These are phyloP conservation scores for Tachuris rubrigastra DNA, from an alignment of 2,113 vertebrate species.

Conservation along the genomic window DNA sequence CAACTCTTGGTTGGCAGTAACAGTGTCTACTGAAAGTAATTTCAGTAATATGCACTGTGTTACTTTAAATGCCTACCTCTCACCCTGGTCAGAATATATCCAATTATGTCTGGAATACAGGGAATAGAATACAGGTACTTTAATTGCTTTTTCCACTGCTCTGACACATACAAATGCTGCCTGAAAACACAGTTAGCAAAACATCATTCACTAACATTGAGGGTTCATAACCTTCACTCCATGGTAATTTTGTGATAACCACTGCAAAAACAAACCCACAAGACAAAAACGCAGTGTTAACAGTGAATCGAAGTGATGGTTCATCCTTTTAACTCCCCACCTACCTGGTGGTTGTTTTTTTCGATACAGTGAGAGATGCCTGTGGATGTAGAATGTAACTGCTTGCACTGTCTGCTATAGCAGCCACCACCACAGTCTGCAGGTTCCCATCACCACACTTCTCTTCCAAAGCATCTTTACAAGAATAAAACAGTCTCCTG, in stretches of 20 bases:
- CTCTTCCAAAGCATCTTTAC: conserved; percentile 70
- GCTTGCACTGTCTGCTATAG: conserved; percentile 60
- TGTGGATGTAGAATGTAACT: conserved; percentile 69
- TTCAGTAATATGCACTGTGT: neutral
- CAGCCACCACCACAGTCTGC: conserved; percentile 64
- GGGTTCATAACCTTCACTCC: neutral
- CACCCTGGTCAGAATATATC: neutral
- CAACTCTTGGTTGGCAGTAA: neutral
- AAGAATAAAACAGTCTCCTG: neutral
- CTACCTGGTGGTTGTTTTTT: conserved; percentile 68
- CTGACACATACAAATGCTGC: neutral
- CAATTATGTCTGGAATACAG: neutral
- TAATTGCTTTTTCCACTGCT: neutral
- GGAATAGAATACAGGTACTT: neutral
- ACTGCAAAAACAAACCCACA: neutral
- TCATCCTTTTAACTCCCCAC: neutral
- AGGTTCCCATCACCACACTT: conserved; percentile 64
- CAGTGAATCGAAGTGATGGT: neutral
- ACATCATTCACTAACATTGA: neutral
- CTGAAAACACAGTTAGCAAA: neutral
- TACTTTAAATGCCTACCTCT: neutral
- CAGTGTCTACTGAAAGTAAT: neutral
- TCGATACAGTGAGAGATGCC: conserved; percentile 47
- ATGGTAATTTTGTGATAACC: neutral
- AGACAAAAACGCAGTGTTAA: neutral